Percentiles rank a stretch among this genome's conserved stretches.
Evolutionary conservation across 2,888 invertebrate genomes (phyloP).

Genomic region (Diplolepis rosae): DNA sequence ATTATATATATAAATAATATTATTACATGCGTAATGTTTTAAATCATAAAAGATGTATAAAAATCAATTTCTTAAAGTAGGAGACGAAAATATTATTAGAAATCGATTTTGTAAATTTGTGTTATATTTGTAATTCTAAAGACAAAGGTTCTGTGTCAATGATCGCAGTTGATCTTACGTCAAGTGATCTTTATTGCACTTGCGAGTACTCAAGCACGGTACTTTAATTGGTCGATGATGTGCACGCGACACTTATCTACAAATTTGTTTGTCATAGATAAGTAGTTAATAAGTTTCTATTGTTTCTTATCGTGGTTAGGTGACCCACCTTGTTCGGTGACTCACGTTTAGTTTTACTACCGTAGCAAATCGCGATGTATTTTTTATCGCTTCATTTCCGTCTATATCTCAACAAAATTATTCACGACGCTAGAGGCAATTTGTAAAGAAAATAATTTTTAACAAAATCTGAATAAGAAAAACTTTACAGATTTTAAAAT

Average conservation of each 20-base stretch:
- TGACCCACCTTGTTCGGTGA: neutral
- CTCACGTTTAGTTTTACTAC: neutral
- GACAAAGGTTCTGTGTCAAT: neutral
- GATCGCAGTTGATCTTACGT: neutral
- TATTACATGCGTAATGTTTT: no score
- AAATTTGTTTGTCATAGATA: neutral
- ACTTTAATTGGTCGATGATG: conserved; percentile 1
- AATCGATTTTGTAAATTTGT: neutral
- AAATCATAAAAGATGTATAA: no score
- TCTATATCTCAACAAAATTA: neutral
- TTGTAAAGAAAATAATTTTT: neutral
- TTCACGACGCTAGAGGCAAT: neutral
- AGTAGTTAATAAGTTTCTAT: conserved; percentile 5
- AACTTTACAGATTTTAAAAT: neutral
- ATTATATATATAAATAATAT: no score
- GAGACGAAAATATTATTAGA: neutral
- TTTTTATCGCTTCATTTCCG: neutral
- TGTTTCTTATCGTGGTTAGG: neutral
- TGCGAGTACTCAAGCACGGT: neutral
- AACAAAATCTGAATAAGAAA: neutral
- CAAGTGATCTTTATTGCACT: neutral
- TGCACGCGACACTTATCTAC: neutral
- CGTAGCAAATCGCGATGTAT: neutral
- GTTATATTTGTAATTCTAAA: neutral
- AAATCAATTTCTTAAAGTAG: no score